These are phyloP conservation scores for Entosphenus tridentatus DNA, from an alignment of 2,113 vertebrate genomes.

Conservation along the genomic window DNA sequence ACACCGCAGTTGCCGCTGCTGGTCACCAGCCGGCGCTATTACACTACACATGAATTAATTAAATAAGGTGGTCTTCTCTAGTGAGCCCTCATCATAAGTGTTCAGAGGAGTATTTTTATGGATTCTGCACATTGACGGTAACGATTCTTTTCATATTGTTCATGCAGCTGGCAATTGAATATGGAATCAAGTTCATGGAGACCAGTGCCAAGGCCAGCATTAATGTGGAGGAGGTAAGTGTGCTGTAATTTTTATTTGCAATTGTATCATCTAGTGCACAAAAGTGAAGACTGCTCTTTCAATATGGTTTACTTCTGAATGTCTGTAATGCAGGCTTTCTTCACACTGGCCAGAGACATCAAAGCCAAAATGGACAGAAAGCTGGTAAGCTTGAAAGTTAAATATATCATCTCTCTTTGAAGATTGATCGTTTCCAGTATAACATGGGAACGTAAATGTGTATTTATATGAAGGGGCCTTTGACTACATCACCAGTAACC, in stretches of 20 bases:
- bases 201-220: conserved; percentile 95
- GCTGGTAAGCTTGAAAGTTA: conserved; percentile 32
- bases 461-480: too few relatives aligned
- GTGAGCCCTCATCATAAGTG: too few relatives aligned
- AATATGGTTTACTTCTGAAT: conserved; percentile 2
- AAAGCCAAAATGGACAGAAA: conserved; percentile 99
- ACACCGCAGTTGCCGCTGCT: too few relatives aligned
- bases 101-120: too few relatives aligned
- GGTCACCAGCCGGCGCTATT: too few relatives aligned
- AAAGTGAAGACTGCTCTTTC: not conserved
- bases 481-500: too few relatives aligned
- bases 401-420: not conserved
- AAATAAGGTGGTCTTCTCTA: too few relatives aligned
- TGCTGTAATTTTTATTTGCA: not conserved
- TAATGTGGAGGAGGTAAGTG: conserved; percentile 82
- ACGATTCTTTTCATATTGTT: too few relatives aligned
- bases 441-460: not conserved
- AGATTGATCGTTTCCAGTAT: not conserved
- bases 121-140: too few relatives aligned
- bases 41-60: too few relatives aligned
- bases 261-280: not conserved
- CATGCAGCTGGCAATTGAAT: conserved; percentile 58
- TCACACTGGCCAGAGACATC: conserved; percentile 93
- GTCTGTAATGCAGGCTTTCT: conserved; percentile 43
- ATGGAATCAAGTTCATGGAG: conserved; percentile 95